Base-by-base conservation (phyloP, 2,888 invertebrate genomes). In the Lithosia quadra region DNA sequence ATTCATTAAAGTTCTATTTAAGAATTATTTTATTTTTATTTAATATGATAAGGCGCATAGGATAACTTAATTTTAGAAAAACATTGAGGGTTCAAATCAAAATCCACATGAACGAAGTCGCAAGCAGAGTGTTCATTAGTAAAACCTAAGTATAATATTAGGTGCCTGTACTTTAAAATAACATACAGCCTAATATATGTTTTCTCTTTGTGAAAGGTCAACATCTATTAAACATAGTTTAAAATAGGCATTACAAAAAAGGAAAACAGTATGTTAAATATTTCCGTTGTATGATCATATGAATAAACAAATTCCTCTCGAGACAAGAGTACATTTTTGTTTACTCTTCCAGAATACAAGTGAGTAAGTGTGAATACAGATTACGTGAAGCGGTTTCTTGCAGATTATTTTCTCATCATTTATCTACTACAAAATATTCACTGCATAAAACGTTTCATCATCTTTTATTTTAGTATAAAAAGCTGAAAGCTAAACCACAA, bases 291-390 rank as follows among this genome's bases (percentile, higher is more conserved):
- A 24, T 15, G 56, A 15, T 56, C n/a, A 53, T 53, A 49, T 62
- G 24, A 49, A 39, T 39, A 39, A 60, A 34, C 33, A 63, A 63
- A 13, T 28, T 53, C 11, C 55, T 53, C 7, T 21, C n/a, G 5
- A 56, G 56, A 36, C 59, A n/a, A 39, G 65, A 58, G 53, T 58
- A 73, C 60, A 68, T 65, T 55, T 62, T 72, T 71, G 67, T 71
- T 77, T 72, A 75, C 64, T 68, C 69, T 77, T 67, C 74, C 69
- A 67, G 77, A 69, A 61, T 24, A 24, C 3, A 22, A 10, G 43
- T 24, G 24, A 61, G 61, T 18, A 10, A 24, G 56, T 56, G 11
- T 36, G 39, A 5, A 28, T n/a, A 18, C n/a, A 8, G 43, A 62
- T 62, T n/a, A 43, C 10, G 1, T 62, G 24, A 22, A 59, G 21